Evolutionary conservation across 2,797 vertebrate genomes (phyloP).

Genomic region (Darevskia mixta): DNA sequence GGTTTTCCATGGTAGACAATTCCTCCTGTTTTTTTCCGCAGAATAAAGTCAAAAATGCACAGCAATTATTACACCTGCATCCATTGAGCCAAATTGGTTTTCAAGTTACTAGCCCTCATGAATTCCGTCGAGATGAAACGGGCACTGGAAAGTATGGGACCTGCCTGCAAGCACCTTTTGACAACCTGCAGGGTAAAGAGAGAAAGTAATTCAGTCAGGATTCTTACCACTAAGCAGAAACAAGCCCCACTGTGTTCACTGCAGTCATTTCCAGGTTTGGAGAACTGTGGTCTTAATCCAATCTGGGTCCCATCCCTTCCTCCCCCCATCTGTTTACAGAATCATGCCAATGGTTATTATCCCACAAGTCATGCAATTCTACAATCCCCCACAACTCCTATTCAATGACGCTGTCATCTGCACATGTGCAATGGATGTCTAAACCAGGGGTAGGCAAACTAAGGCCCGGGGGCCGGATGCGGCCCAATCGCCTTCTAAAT

Average conservation of each 20-base stretch:
- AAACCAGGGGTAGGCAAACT: too few relatives aligned
- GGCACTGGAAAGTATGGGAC: conserved; percentile 13
- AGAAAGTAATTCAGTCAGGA: background rate
- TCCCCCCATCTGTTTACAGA: background rate
- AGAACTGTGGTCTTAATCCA: background rate
- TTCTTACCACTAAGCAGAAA: background rate
- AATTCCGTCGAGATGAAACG: conserved; percentile 43
- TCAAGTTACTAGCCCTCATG: background rate
- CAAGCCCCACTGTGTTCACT: background rate
- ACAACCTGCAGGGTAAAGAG: background rate
- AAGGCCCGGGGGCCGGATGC: too few relatives aligned
- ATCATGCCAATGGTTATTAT: background rate
- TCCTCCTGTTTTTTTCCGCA: background rate
- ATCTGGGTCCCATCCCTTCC: background rate
- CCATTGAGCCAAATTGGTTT: conserved; percentile 15
- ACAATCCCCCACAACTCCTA: too few relatives aligned
- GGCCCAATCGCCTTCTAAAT: too few relatives aligned
- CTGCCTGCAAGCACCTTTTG: conserved; percentile 10
- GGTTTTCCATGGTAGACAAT: background rate
- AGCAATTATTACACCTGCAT: background rate
- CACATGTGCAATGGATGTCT: too few relatives aligned
- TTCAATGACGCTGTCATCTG: too few relatives aligned
- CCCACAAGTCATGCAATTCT: background rate
- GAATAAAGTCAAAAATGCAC: background rate
- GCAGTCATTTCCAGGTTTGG: background rate